These are phyloP conservation scores for Dryococelus australis DNA, from an alignment of 2,888 invertebrate species.

Conservation along the genomic window DNA sequence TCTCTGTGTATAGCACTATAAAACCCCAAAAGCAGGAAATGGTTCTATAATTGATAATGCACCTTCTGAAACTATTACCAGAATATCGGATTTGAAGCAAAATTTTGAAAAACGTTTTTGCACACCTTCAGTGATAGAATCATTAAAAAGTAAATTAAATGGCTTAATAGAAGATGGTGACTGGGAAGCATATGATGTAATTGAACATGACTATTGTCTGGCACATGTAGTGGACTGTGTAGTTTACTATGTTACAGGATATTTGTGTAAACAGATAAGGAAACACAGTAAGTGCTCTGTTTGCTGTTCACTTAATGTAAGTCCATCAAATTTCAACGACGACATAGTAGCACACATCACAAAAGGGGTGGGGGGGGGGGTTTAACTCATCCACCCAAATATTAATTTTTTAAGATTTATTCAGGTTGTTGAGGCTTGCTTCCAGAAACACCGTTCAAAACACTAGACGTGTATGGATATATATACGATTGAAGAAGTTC, in stretches of 20 bases:
- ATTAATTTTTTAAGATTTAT: too few relatives aligned
- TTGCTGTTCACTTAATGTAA: too few relatives aligned
- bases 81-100: not conserved
- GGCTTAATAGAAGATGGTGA: not conserved
- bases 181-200: not conserved
- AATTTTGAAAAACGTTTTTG: not conserved
- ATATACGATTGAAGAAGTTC: too few relatives aligned
- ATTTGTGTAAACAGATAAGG: not conserved
- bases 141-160: not conserved
- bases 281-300: too few relatives aligned
- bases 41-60: not conserved
- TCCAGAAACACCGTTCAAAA: too few relatives aligned
- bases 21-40: not conserved
- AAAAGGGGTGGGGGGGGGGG: too few relatives aligned
- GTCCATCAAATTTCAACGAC: too few relatives aligned
- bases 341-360: too few relatives aligned
- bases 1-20: not conserved
- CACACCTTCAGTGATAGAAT: not conserved
- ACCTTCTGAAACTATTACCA: not conserved
- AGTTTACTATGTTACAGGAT: conserved; percentile 1
- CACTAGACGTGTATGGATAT: too few relatives aligned
- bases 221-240: not conserved
- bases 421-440: too few relatives aligned
- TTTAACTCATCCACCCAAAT: too few relatives aligned
- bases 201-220: not conserved